Percentiles rank a stretch among this genome's conserved stretches.
phyloP scores from a whole-genome alignment of 2,113 vertebrate species.

The Archilochus colubris region DNA sequence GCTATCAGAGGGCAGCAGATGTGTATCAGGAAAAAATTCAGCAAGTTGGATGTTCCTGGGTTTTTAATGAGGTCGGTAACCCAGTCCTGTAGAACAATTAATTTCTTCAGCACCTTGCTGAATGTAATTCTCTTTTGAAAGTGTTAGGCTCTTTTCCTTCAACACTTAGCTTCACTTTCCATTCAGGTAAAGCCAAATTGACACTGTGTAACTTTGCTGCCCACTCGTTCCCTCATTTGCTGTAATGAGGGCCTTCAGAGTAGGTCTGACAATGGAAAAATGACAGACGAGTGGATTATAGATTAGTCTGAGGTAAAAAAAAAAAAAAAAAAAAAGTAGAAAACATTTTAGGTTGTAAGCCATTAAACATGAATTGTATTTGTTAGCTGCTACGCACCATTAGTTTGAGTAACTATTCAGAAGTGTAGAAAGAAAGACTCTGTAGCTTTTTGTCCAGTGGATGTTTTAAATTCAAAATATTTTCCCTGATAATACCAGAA shows the following conservation, averaged over 20 bases:
- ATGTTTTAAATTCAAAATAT: neutral
- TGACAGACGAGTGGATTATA: conserved; percentile 6
- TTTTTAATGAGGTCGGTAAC: conserved; percentile 52
- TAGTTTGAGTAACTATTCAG: neutral
- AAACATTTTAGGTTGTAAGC: neutral
- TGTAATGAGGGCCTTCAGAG: conserved; percentile 36
- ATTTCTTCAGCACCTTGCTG: conserved; percentile 46
- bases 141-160: neutral
- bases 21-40: neutral
- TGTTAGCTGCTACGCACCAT: neutral
- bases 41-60: conserved; percentile 3
- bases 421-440: neutral
- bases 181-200: conserved; percentile 42
- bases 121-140: conserved; percentile 41
- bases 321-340: neutral
- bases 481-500: neutral
- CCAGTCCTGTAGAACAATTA: conserved; percentile 51
- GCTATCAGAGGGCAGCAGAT: conserved; percentile 15
- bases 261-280: conserved; percentile 4
- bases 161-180: conserved; percentile 11
- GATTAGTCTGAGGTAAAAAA: neutral
- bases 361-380: neutral
- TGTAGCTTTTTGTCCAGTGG: neutral
- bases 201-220: neutral
- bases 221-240: conserved; percentile 8